phyloP scores from a whole-genome alignment of 1,140 invertebrate species.

The Zaprionus ornatus region DNA sequence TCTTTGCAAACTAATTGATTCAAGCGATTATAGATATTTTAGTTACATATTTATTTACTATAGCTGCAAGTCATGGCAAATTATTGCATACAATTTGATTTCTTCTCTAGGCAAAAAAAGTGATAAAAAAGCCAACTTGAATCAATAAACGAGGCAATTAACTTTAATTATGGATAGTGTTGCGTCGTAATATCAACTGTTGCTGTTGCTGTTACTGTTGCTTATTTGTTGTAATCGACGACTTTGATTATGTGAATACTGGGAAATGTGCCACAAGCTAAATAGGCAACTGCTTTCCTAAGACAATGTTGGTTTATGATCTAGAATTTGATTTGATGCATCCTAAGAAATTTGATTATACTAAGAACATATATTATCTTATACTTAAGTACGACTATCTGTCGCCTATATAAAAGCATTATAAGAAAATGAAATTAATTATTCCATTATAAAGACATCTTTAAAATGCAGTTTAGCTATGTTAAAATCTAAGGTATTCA shows the following conservation, averaged over 20 bases:
- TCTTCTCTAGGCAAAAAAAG: conserved; percentile 26
- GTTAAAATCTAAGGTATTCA: neutral
- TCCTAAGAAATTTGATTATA: too few relatives aligned
- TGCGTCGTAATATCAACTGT: conserved; percentile 40
- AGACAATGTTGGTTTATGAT: neutral
- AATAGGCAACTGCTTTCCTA: conserved; percentile 26
- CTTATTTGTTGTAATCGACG: conserved; percentile 30
- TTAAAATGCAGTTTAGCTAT: neutral
- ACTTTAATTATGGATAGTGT: conserved; percentile 59
- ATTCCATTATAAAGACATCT: too few relatives aligned
- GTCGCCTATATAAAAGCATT: too few relatives aligned
- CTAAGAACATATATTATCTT: too few relatives aligned
- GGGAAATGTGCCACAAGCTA: conserved; percentile 23
- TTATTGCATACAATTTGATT: conserved; percentile 16
- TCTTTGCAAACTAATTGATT: neutral
- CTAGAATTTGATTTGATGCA: neutral
- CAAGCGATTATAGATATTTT: neutral
- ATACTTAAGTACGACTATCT: too few relatives aligned
- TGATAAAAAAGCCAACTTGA: conserved; percentile 13
- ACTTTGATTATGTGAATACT: conserved; percentile 53
- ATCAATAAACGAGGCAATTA: conserved; percentile 60
- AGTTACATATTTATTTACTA: conserved; percentile 9
- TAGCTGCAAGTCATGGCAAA: conserved; percentile 36
- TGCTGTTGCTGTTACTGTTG: conserved; percentile 25
- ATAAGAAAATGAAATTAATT: neutral